A percentile compares a stretch with the other conserved stretches of the same genome.
phyloP scores from a whole-genome alignment of 2,113 vertebrate species.

The Dasypus novemcinctus region DNA sequence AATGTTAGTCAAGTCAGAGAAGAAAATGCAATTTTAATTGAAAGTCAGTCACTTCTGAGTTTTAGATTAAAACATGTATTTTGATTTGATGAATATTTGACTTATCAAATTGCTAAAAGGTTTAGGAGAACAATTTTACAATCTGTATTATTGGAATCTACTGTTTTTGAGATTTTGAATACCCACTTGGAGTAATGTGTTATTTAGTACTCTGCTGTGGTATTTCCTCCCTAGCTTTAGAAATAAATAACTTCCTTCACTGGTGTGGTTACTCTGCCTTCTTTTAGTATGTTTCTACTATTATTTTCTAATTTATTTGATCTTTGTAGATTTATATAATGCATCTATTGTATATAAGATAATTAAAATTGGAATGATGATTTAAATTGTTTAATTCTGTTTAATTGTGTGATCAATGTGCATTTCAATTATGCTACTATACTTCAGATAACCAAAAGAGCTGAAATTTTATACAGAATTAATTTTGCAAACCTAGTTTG shows the following conservation, averaged over 20 bases:
- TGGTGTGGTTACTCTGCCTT: background rate
- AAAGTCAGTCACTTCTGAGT: conserved; percentile 36
- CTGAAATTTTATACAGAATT: conserved; percentile 27
- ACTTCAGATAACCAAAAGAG: conserved; percentile 3
- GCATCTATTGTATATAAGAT: background rate
- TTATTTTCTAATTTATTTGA: background rate
- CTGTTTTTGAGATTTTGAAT: conserved; percentile 30
- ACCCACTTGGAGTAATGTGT: conserved; percentile 19
- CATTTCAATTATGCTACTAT: conserved; percentile 32
- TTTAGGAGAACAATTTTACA: conserved; percentile 38
- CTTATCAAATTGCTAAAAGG: conserved; percentile 40
- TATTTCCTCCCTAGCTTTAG: conserved; percentile 34
- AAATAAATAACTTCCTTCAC: conserved; percentile 46
- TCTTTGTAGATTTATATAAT: conserved; percentile 29
- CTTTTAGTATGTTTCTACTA: conserved; percentile 30
- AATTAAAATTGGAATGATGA: conserved; percentile 35
- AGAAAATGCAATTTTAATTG: conserved; percentile 17
- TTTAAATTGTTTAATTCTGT: conserved; percentile 10
- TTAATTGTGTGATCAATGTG: background rate
- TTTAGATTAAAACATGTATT: conserved; percentile 47
- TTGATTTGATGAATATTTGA: conserved; percentile 47
- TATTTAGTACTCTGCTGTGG: conserved; percentile 52
- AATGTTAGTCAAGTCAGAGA: background rate
- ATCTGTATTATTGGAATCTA: conserved; percentile 41
- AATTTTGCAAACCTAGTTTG: conserved; percentile 17